A percentile compares a stretch with the other conserved stretches of the same genome.
Evolutionary conservation across 2,797 vertebrate species (phyloP).

Genomic region (Crocidura indochinensis): DNA sequence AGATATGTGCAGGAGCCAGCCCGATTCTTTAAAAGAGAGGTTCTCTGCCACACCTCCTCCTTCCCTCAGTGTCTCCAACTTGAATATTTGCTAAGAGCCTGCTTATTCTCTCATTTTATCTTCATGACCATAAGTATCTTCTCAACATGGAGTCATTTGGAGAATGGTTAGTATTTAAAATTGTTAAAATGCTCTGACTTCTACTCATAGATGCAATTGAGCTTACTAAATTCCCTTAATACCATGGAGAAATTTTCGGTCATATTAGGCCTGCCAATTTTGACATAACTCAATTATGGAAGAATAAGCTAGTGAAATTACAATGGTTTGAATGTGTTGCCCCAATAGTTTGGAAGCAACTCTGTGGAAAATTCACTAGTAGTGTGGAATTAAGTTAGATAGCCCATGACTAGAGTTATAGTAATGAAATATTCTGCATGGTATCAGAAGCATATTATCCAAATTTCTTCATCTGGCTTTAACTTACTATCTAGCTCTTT

Average conservation of each 20-base stretch:
- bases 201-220: not conserved
- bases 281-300: not conserved
- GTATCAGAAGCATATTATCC: slow-evolving; percentile 51
- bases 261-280: not conserved
- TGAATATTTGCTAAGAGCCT: not conserved
- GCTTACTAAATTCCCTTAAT: not conserved
- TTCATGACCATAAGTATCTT: not conserved
- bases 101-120: not conserved
- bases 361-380: not conserved
- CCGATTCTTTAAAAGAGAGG: too few species aligned
- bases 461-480: not conserved
- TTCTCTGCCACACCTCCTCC: too few species aligned
- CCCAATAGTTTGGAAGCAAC: not conserved
- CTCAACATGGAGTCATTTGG: not conserved
- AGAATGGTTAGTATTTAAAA: not conserved
- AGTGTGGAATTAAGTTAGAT: slow-evolving; percentile 4
- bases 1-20: too few species aligned
- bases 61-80: not conserved
- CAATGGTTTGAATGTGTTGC: not conserved
- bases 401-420: not conserved
- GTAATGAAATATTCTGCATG: slow-evolving; percentile 36
- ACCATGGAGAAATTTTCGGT: not conserved
- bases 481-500: not conserved
- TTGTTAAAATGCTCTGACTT: not conserved
- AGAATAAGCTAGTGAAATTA: slow-evolving; percentile 1